phyloP scores from a whole-genome alignment of 2,888 invertebrate genomes.

The Quadroppia sp. region DNA sequence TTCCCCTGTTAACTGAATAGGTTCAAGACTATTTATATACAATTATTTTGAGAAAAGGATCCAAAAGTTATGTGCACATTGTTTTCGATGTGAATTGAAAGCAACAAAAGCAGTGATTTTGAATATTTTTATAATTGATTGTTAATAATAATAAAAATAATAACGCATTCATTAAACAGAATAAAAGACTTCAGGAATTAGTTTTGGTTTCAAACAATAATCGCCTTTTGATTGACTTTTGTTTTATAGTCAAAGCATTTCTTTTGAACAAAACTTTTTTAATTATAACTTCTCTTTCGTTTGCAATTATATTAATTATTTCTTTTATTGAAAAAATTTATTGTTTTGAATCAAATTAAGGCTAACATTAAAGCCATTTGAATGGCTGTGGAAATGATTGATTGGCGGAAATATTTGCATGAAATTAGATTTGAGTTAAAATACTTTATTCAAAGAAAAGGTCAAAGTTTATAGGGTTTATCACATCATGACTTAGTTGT shows the following conservation, averaged over 20 bases:
- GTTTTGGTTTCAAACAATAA: constrained; percentile 17
- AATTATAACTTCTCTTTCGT: constrained; percentile 16
- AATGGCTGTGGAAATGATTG: neutral
- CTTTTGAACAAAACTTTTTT: neutral
- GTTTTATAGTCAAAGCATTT: constrained; percentile 5
- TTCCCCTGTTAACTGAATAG: constrained; percentile 2
- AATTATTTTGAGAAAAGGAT: no score
- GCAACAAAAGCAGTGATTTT: no score
- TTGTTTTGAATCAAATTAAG: constrained; percentile 20
- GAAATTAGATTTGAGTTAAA: constrained; percentile 14
- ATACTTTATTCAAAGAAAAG: neutral
- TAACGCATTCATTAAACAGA: constrained; percentile 1
- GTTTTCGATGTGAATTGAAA: no score
- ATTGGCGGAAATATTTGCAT: constrained; percentile 18
- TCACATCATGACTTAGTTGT: constrained; percentile 8
- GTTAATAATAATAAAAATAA: neutral
- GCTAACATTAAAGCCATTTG: neutral
- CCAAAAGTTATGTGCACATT: no score
- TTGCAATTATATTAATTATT: constrained; percentile 21
- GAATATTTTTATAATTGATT: neutral
- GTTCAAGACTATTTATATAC: neutral
- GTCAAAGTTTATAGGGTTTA: constrained; percentile 9
- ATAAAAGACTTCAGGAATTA: constrained; percentile 3
- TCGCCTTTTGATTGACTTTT: neutral
- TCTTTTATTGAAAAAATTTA: constrained; percentile 4